Base-by-base conservation (phyloP, 2,113 vertebrate species). In the Camarhynchus parvulus region DNA sequence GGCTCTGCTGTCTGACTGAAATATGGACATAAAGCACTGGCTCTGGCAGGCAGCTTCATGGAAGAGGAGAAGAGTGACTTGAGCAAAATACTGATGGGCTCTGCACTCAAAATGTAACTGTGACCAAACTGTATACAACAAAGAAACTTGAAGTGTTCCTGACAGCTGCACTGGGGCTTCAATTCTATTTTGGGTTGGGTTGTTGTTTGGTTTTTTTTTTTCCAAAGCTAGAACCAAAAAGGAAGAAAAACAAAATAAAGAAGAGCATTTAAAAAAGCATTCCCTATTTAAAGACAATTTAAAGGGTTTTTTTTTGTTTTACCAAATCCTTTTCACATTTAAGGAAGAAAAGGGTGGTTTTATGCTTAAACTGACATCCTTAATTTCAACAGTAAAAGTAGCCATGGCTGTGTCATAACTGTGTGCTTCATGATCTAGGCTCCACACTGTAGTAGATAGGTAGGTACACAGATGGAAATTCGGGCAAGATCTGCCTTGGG, bases 101-200 rank as follows among this genome's bases (percentile, higher is more conserved):
- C 63, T 68, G 41, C 22, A 2, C 18, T 66, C 4, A 0, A 15
- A 7, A 7, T 46, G 22, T 49, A 25, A 53, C 33, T 47, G 30
- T 1, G 2, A n/a, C 24, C 47, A 61, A 55, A 44, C 2, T 1
- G 8, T 7, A 7, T 2, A 1, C 2, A 1, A 1, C 31, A 42
- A 44, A 39, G 52, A 28, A 62, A 49, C 19, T 15, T 17, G 18
- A 35, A 63, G 49, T 5, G 0, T 5, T 69, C 70, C 72, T 19
- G 25, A 50, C 28, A 78, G 15, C 42, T 33, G 31, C 56, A 5
- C 28, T 14, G 37, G 16, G 15, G 2, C 30, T 85, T 56, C 10
- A 12, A 6, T 31, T 46, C 46, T 90, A 0, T 10, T 77, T 53
- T 53, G 35, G 7, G 24, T 18, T 56, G 33, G 11, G 22, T 19